Percentiles rank a stretch among this genome's conserved stretches.
phyloP scores from a whole-genome alignment of 2,888 invertebrate species.

The Schizaphis graminum region DNA sequence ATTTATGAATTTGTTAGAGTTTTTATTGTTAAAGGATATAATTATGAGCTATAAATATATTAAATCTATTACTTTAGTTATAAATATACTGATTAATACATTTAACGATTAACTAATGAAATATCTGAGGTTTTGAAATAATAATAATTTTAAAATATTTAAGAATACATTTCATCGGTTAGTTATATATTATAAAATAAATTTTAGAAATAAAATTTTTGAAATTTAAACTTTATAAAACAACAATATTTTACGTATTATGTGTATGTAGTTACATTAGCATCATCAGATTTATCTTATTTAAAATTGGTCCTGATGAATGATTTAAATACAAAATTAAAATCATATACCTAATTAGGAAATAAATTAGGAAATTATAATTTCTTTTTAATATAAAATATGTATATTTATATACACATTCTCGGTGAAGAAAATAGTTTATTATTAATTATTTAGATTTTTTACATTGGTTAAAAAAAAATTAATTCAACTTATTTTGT shows the following conservation, averaged over 20 bases:
- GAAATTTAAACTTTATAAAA: not conserved
- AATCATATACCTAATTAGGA: not conserved
- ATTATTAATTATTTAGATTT: not conserved
- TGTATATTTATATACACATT: not conserved
- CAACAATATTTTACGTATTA: not conserved
- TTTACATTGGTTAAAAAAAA: not conserved
- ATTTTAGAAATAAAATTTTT: not conserved
- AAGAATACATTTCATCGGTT: not conserved
- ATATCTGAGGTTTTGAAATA: not conserved
- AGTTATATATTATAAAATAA: not conserved
- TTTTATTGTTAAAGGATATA: not conserved
- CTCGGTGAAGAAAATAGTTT: not conserved
- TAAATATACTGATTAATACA: not conserved
- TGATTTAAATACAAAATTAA: not conserved
- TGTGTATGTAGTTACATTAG: not conserved
- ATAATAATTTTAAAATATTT: not conserved
- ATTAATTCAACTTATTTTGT: not conserved
- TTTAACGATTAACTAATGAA: not conserved
- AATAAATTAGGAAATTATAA: not conserved
- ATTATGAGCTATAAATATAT: not conserved
- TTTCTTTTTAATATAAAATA: not conserved
- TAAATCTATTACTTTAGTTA: not conserved
- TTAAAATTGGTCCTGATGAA: conserved; percentile 11
- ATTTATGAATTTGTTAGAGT: not conserved
- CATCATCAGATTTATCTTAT: not conserved